phyloP scores from a whole-genome alignment of 1,140 invertebrate species.

The Sitobion miscanthi region DNA sequence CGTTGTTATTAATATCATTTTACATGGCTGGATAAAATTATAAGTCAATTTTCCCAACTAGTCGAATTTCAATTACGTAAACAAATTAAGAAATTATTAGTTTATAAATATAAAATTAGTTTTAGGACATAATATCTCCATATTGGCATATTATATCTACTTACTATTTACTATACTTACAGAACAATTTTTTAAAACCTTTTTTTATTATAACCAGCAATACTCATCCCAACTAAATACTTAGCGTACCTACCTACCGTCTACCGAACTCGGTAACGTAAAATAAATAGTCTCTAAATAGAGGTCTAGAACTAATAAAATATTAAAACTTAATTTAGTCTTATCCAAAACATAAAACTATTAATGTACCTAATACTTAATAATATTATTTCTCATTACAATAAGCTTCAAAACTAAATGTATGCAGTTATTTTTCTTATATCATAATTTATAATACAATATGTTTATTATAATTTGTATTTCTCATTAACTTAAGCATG shows the following conservation, averaged over 20 bases:
- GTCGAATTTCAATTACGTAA: background rate
- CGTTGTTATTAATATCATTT: constrained; percentile 7
- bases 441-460: background rate
- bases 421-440: background rate
- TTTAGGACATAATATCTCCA: background rate
- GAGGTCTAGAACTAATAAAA: background rate
- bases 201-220: too few species aligned
- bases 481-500: too few species aligned
- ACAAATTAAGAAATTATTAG: background rate
- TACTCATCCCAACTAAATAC: too few species aligned
- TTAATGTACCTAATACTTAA: too few species aligned
- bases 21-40: background rate
- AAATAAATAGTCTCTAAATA: background rate
- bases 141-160: background rate
- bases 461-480: background rate
- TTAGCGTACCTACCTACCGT: too few species aligned
- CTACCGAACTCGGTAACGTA: too few species aligned
- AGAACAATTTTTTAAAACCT: too few species aligned
- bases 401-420: background rate
- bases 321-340: background rate
- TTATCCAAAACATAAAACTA: background rate
- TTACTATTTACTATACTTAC: background rate
- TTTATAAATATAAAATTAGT: background rate
- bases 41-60: background rate
- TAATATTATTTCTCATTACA: background rate